A percentile compares a stretch with the other conserved stretches of the same genome.
Evolutionary conservation across 2,797 vertebrate genomes (phyloP).

Genomic region (Emydoidea blandingii): DNA sequence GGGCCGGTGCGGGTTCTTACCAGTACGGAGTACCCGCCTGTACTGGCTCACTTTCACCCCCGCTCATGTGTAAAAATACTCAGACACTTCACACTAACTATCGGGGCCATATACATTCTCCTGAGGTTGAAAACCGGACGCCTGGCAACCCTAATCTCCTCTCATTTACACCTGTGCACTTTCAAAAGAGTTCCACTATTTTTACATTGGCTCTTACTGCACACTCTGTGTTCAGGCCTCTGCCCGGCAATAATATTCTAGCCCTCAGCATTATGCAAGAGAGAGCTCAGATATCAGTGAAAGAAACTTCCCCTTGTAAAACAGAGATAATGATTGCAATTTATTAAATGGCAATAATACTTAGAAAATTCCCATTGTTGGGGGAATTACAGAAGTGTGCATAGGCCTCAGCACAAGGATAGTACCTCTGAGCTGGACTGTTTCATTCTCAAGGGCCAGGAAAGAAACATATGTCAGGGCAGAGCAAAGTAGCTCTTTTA

Average conservation of each 20-base stretch:
- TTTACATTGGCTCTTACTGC: not conserved
- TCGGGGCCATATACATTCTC: not conserved
- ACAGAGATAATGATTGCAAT: not conserved
- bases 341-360: not conserved
- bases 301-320: conserved; percentile 28
- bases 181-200: not conserved
- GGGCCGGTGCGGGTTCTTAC: no score
- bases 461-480: not conserved
- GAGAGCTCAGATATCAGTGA: not conserved
- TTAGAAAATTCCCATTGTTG: conserved; percentile 13
- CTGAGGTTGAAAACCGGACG: no score
- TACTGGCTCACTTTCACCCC: no score
- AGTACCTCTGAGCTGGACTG: conserved; percentile 2
- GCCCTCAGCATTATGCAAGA: not conserved
- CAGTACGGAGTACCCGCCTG: no score
- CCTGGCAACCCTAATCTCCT: not conserved
- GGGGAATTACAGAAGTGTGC: not conserved
- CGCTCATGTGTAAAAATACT: not conserved
- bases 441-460: not conserved
- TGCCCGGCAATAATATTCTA: not conserved
- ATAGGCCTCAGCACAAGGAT: conserved; percentile 7
- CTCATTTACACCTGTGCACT: not conserved
- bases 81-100: not conserved
- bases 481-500: not conserved
- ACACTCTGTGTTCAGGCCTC: not conserved